Base-by-base conservation (phyloP, 2,113 vertebrate species). In the Ornithorhynchus anatinus region DNA sequence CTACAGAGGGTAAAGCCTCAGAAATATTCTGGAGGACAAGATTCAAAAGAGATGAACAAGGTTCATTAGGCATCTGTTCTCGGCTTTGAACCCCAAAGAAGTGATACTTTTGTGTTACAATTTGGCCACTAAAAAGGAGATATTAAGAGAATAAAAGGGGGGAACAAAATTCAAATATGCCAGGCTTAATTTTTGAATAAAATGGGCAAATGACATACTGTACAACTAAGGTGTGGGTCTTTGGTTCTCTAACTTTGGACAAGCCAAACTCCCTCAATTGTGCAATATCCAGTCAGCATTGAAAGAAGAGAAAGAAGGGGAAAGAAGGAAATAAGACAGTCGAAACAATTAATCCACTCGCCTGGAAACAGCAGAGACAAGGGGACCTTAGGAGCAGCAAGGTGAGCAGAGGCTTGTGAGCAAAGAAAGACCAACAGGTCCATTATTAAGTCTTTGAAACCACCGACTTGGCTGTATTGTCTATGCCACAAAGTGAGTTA, bases 121-220 rank as follows among this genome's bases (percentile, higher is more conserved):
- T 57, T 53, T 43, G 61, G 72, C 7, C 15, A 27, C 45, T 48
- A 16, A 50, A 62, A 62, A 9, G 20, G 69, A 45, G 23, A 33
- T 29, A 50, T 50, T 50, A 29, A 50, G 51, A 29, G 16, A 35
- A 29, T 32, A 33, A 12, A 45, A 43, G 35, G 59, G 45, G 39
- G 65, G 50, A 16, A 60, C 11, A 72, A 79, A 63, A 66, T 23
- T 59, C 39, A 72, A 80, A 3, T 33, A 42, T 40, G 17, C n/a
- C n/a, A n/a, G n/a, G n/a, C n/a, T n/a, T n/a, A n/a, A n/a, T n/a
- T n/a, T n/a, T n/a, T n/a, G n/a, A n/a, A n/a, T n/a, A n/a, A n/a
- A n/a, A n/a, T n/a, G n/a, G n/a, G n/a, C n/a, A n/a, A n/a, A n/a
- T n/a, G n/a, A n/a, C n/a, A n/a, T n/a, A n/a, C n/a, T n/a, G n/a